phyloP scores from a whole-genome alignment of 2,113 vertebrate genomes.

The Nothoprocta pentlandii region DNA sequence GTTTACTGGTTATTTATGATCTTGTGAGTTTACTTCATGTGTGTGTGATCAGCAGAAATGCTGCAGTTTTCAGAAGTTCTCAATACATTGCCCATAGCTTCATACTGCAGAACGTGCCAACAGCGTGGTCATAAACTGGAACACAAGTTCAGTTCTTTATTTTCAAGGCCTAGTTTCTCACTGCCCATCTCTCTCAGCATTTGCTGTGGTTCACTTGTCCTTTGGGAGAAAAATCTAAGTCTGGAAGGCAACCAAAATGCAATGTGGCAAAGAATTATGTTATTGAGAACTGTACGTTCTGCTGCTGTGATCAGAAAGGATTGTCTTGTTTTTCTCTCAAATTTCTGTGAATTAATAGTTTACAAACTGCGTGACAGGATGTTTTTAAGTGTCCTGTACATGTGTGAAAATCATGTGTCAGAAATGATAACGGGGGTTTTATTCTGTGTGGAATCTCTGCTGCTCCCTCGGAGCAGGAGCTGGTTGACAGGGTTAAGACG shows the following conservation, averaged over 20 bases:
- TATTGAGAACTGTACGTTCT: neutral
- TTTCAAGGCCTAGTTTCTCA: fast-evolving
- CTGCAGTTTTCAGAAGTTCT: neutral
- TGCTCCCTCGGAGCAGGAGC: fast-evolving
- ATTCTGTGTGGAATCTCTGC: neutral
- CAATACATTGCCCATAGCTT: neutral
- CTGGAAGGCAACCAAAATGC: neutral
- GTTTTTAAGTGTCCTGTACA: neutral
- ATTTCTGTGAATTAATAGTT: fast-evolving
- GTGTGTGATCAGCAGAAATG: neutral
- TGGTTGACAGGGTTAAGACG: neutral
- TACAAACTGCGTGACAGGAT: fast-evolving
- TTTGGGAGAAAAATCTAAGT: neutral
- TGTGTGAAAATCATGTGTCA: neutral
- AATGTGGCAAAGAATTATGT: neutral
- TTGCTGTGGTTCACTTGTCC: no score
- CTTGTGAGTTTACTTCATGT: neutral
- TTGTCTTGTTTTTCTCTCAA: fast-evolving
- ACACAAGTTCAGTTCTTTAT: neutral
- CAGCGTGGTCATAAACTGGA: neutral
- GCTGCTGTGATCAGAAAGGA: neutral
- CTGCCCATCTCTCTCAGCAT: neutral
- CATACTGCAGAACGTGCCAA: neutral
- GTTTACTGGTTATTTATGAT: neutral
- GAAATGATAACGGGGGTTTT: neutral